Evolutionary conservation across 1,140 invertebrate species (phyloP).

Genomic region (Sitophilus oryzae): DNA sequence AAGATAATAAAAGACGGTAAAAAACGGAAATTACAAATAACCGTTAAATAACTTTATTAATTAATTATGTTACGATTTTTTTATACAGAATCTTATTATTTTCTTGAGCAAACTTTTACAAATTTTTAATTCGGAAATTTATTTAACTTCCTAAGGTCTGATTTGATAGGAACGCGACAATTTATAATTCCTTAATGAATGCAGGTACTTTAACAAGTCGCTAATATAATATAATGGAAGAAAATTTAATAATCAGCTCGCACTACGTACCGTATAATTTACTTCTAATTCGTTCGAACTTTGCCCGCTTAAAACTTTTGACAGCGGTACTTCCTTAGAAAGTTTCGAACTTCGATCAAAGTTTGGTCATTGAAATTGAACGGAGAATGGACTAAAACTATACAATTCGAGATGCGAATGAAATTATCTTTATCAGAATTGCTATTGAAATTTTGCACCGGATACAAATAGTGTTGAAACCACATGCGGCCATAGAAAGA

Average conservation of each 20-base stretch:
- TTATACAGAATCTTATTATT: too few relatives aligned
- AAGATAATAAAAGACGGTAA: too few relatives aligned
- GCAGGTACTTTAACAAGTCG: too few relatives aligned
- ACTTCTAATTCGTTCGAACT: slow-evolving; percentile 1
- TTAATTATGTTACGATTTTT: too few relatives aligned
- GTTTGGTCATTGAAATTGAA: slow-evolving; percentile 9
- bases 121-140: too few relatives aligned
- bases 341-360: slow-evolving; percentile 5
- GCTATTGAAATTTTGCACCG: slow-evolving; percentile 3
- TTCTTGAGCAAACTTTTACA: too few relatives aligned
- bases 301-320: slow-evolving; percentile 1
- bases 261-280: background rate
- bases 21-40: too few relatives aligned
- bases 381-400: slow-evolving; percentile 3
- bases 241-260: background rate
- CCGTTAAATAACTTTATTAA: too few relatives aligned
- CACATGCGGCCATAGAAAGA: slow-evolving; percentile 1
- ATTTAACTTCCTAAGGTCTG: too few relatives aligned
- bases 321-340: background rate
- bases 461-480: slow-evolving; percentile 2
- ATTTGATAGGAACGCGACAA: too few relatives aligned
- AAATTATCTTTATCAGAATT: background rate
- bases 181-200: too few relatives aligned
- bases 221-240: too few relatives aligned
- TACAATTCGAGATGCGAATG: slow-evolving; percentile 5